Percentiles rank a stretch among this genome's conserved stretches.
Evolutionary conservation across 2,888 invertebrate species (phyloP).

Genomic region (Leptinotarsa haldemani): DNA sequence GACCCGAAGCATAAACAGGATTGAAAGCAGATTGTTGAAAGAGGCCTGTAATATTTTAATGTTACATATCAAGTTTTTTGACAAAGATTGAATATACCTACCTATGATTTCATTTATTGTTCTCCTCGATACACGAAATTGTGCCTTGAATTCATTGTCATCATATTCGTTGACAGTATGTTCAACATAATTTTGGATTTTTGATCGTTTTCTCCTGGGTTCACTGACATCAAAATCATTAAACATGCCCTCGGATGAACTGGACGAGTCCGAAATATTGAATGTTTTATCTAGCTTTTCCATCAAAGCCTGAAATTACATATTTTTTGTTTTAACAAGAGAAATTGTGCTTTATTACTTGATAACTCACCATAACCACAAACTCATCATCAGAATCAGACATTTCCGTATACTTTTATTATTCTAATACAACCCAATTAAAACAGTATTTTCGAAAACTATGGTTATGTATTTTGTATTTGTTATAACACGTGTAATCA

Average conservation of each 20-base stretch:
- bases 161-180: not conserved
- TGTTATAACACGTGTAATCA: too few species aligned
- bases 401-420: not conserved
- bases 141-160: not conserved
- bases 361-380: not conserved
- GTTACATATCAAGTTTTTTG: not conserved
- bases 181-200: not conserved
- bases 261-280: too few species aligned
- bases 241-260: not conserved
- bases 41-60: not conserved
- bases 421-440: not conserved
- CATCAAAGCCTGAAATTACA: too few species aligned
- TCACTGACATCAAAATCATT: not conserved
- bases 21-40: not conserved
- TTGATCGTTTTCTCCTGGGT: not conserved
- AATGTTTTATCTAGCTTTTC: not conserved
- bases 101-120: not conserved
- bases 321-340: too few species aligned
- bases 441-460: not conserved
- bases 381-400: not conserved
- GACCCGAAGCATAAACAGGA: too few species aligned
- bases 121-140: not conserved
- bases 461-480: not conserved
- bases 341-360: too few species aligned
- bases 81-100: not conserved